Evolutionary conservation across 2,888 invertebrate species (phyloP).

Genomic region (Dexiosoma caninum): DNA sequence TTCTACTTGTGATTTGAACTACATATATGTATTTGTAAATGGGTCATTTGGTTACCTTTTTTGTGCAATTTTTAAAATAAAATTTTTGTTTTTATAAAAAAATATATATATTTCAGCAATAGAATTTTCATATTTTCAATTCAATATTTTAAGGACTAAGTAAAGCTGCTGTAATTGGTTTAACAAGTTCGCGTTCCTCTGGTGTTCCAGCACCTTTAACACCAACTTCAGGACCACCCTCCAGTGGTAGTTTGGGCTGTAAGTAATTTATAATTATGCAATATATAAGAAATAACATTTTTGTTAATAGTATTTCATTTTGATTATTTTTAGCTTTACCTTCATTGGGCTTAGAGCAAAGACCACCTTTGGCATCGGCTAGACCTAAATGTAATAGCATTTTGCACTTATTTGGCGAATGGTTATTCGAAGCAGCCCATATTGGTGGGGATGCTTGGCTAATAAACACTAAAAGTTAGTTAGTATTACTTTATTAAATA

Average conservation of each 20-base stretch:
- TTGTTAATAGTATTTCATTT: slow-evolving; percentile 44
- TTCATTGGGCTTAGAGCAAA: slow-evolving; percentile 81
- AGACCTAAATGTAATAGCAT: slow-evolving; percentile 97
- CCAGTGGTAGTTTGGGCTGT: slow-evolving; percentile 84
- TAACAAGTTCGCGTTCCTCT: slow-evolving; percentile 85
- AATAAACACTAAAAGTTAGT: slow-evolving; percentile 79
- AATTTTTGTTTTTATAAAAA: neutral
- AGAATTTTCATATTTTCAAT: neutral
- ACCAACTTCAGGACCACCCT: slow-evolving; percentile 85
- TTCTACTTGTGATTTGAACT: too few relatives aligned
- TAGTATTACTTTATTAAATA: too few relatives aligned
- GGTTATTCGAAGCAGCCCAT: slow-evolving; percentile 97
- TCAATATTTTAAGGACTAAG: slow-evolving; percentile 82
- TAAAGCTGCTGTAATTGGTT: slow-evolving; percentile 87
- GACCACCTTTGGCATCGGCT: slow-evolving; percentile 84
- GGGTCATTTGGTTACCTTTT: slow-evolving; percentile 38
- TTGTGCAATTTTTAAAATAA: neutral
- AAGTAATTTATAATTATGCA: slow-evolving; percentile 65
- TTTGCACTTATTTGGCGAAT: slow-evolving; percentile 95
- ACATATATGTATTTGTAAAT: too few relatives aligned
- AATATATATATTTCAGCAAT: too few relatives aligned
- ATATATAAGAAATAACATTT: slow-evolving; percentile 26
- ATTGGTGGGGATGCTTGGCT: slow-evolving; percentile 86
- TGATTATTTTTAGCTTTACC: slow-evolving; percentile 80
- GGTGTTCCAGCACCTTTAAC: slow-evolving; percentile 80